These are phyloP conservation scores for Neogobius melanostomus DNA, from an alignment of 2,113 vertebrate species.

Conservation along the genomic window DNA sequence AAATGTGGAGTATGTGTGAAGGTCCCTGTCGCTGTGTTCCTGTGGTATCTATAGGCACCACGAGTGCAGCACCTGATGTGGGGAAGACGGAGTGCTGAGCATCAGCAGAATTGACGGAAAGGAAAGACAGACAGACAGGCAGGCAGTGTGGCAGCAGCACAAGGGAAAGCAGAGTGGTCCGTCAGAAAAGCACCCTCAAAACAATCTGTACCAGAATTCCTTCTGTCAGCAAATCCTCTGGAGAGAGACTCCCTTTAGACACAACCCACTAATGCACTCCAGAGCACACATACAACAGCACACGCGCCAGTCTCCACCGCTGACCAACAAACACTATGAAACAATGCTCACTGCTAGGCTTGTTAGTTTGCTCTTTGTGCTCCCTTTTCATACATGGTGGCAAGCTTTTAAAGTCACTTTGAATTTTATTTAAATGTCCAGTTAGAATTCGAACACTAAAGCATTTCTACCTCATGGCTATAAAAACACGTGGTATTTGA, in stretches of 20 bases:
- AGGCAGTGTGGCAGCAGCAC: slow-evolving; percentile 81
- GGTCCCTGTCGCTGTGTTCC: slow-evolving; percentile 20
- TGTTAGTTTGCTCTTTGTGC: slow-evolving; percentile 32
- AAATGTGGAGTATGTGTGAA: slow-evolving; percentile 1
- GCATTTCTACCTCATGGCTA: slow-evolving; percentile 99
- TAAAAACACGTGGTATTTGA: slow-evolving; percentile 95
- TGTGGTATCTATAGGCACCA: slow-evolving; percentile 15
- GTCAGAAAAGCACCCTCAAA: slow-evolving; percentile 65
- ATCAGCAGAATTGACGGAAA: slow-evolving; percentile 72
- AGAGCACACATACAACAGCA: slow-evolving; percentile 63
- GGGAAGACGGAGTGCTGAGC: slow-evolving; percentile 53
- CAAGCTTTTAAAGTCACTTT: slow-evolving; percentile 39
- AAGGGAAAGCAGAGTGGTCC: slow-evolving; percentile 82
- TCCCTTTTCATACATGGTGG: slow-evolving; percentile 44
- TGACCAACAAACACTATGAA: slow-evolving; percentile 41
- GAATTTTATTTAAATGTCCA: slow-evolving; percentile 33
- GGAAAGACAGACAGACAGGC: slow-evolving; percentile 74
- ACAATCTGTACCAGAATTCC: slow-evolving; percentile 66
- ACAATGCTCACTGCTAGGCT: slow-evolving; percentile 52
- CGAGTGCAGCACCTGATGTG: slow-evolving; percentile 46
- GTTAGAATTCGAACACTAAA: slow-evolving; percentile 73
- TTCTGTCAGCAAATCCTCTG: slow-evolving; percentile 69
- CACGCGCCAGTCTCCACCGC: slow-evolving; percentile 72
- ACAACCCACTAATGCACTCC: slow-evolving; percentile 61
- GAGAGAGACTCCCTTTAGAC: slow-evolving; percentile 58